phyloP scores from a whole-genome alignment of 1,140 invertebrate genomes.

The Eubasilissa regina region DNA sequence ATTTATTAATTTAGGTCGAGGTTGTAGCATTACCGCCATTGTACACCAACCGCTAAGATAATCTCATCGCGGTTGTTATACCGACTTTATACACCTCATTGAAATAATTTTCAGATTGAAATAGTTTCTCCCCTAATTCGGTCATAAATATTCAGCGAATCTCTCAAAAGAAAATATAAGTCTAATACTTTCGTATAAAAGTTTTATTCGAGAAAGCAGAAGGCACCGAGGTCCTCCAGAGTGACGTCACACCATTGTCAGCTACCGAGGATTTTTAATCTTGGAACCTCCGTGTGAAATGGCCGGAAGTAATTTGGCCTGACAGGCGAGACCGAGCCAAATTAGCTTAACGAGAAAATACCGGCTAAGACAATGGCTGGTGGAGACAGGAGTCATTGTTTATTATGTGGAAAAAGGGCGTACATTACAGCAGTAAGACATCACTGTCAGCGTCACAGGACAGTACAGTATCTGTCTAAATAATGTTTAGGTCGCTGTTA shows the following conservation, averaged over 20 bases:
- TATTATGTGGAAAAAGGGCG: conserved; percentile 10
- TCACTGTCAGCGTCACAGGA: too few relatives aligned
- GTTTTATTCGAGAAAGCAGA: not conserved
- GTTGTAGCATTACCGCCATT: too few relatives aligned
- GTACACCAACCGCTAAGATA: too few relatives aligned
- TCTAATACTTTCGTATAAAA: not conserved
- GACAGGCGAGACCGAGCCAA: conserved; percentile 55
- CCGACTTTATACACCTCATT: too few relatives aligned
- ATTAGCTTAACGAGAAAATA: conserved; percentile 56
- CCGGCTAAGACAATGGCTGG: conserved; percentile 35
- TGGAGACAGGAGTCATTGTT: conserved; percentile 35
- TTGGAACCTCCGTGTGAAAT: conserved; percentile 54
- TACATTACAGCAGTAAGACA: conserved; percentile 1
- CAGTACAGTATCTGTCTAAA: too few relatives aligned
- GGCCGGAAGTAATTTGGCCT: conserved; percentile 54
- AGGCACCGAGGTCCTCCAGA: not conserved
- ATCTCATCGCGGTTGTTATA: too few relatives aligned
- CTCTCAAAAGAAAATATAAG: too few relatives aligned
- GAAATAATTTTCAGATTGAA: too few relatives aligned
- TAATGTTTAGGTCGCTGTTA: too few relatives aligned
- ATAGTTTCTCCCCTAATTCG: too few relatives aligned
- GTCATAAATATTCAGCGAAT: too few relatives aligned
- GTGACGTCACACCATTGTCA: conserved; percentile 10
- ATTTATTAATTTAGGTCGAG: too few relatives aligned
- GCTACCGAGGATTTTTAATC: conserved; percentile 52